phyloP scores from a whole-genome alignment of 1,140 invertebrate species.

The Monochamus saltuarius region DNA sequence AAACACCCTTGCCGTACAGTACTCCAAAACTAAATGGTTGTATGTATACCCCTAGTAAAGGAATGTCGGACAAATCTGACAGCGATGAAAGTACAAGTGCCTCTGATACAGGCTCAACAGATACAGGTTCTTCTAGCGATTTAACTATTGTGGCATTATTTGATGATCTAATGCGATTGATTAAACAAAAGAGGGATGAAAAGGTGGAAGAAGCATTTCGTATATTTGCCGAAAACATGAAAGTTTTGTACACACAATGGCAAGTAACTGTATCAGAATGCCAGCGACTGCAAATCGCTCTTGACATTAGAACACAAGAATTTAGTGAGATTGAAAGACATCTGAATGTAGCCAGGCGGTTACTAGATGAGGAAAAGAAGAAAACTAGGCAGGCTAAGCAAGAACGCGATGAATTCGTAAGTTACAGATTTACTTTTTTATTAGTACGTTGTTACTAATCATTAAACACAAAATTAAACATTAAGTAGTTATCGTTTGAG shows the following conservation, averaged over 20 bases:
- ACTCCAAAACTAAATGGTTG: too few relatives aligned
- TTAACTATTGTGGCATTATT: constrained; percentile 43
- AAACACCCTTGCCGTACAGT: too few relatives aligned
- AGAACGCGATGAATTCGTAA: constrained; percentile 64
- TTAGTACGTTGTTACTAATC: too few relatives aligned
- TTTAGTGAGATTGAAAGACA: constrained; percentile 67
- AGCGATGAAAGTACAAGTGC: constrained; percentile 38
- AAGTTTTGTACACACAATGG: constrained; percentile 30
- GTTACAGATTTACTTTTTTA: too few relatives aligned
- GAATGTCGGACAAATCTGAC: constrained; percentile 27
- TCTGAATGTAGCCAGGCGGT: constrained; percentile 72
- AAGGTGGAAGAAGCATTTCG: constrained; percentile 34
- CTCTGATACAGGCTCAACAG: constrained; percentile 16
- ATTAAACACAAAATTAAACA: constrained; percentile 8
- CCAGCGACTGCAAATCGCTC: constrained; percentile 30
- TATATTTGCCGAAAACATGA: constrained; percentile 37
- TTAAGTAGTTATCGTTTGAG: background rate
- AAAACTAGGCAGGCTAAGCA: constrained; percentile 62
- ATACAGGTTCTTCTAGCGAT: constrained; percentile 31
- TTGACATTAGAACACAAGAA: constrained; percentile 40
- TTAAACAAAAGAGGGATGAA: constrained; percentile 28
- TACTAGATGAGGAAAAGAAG: constrained; percentile 76
- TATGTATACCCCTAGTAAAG: too few relatives aligned
- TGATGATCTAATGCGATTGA: constrained; percentile 42
- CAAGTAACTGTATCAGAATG: constrained; percentile 35